These are phyloP conservation scores for Nomada goodeniana DNA, from an alignment of 2,888 invertebrate species.

Conservation along the genomic window DNA sequence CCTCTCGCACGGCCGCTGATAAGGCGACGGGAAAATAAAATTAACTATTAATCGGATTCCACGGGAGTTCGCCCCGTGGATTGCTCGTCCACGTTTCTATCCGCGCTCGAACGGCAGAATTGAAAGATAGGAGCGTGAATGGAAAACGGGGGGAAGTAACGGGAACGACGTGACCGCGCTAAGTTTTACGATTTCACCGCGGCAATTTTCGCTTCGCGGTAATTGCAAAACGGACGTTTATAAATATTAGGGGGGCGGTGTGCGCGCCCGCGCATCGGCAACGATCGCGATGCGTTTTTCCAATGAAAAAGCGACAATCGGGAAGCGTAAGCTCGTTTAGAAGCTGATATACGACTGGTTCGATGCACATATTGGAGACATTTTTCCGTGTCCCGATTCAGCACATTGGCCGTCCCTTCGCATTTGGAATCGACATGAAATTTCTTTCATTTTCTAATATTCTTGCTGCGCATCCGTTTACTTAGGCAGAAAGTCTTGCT, in stretches of 20 bases:
- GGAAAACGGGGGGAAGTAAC: background rate
- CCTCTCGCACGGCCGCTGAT: conserved; percentile 23
- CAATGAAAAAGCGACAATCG: conserved; percentile 10
- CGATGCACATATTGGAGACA: background rate
- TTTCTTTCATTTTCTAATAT: no score
- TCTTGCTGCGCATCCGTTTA: no score
- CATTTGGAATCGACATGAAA: no score
- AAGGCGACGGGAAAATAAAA: conserved; percentile 42
- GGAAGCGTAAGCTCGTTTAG: background rate
- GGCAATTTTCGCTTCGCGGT: conserved; percentile 17
- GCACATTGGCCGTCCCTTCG: no score
- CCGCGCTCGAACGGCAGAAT: background rate
- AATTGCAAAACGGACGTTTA: conserved; percentile 35
- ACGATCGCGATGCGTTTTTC: background rate
- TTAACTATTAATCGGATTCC: conserved; percentile 48
- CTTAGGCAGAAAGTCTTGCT: no score
- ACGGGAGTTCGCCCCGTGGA: background rate
- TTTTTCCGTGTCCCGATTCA: background rate
- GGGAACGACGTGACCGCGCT: background rate
- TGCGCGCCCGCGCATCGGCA: background rate
- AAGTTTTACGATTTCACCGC: conserved; percentile 34
- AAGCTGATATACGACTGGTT: background rate
- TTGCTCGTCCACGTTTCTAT: background rate
- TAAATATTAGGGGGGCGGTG: conserved; percentile 32
- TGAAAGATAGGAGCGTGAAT: background rate